These are phyloP conservation scores for Eriocheir sinensis DNA, from an alignment of 1,140 invertebrate genomes.

Conservation along the genomic window DNA sequence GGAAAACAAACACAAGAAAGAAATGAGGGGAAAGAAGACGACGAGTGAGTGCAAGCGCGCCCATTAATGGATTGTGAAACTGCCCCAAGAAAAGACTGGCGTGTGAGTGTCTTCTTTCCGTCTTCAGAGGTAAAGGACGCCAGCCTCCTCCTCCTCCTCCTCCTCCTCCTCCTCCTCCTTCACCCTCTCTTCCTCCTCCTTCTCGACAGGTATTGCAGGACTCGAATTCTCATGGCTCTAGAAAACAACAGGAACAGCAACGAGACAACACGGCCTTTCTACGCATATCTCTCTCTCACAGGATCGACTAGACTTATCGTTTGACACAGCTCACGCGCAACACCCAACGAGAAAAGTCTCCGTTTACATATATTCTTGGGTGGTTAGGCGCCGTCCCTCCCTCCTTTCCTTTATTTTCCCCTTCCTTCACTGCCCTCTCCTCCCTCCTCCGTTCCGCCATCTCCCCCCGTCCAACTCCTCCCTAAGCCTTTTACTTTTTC, in stretches of 20 bases:
- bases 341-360: background rate
- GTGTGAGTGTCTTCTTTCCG: background rate
- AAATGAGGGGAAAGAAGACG: background rate
- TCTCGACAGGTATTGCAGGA: slow-evolving; percentile 18
- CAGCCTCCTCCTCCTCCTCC: background rate
- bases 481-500: background rate
- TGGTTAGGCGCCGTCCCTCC: background rate
- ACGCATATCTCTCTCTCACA: background rate
- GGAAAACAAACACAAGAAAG: background rate
- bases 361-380: background rate
- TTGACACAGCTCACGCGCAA: background rate
- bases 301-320: background rate
- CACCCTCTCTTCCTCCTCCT: background rate
- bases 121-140: background rate
- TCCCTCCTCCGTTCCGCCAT: too few species aligned
- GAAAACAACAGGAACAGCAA: background rate
- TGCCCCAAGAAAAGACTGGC: background rate
- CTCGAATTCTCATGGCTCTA: background rate
- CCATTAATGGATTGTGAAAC: background rate
- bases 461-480: too few species aligned
- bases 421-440: background rate
- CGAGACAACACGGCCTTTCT: background rate
- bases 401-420: background rate
- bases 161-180: background rate
- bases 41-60: too few species aligned